Conservation (phyloP, 2,888 invertebrate species). For the Polydrusus pterygomalis region DNA sequence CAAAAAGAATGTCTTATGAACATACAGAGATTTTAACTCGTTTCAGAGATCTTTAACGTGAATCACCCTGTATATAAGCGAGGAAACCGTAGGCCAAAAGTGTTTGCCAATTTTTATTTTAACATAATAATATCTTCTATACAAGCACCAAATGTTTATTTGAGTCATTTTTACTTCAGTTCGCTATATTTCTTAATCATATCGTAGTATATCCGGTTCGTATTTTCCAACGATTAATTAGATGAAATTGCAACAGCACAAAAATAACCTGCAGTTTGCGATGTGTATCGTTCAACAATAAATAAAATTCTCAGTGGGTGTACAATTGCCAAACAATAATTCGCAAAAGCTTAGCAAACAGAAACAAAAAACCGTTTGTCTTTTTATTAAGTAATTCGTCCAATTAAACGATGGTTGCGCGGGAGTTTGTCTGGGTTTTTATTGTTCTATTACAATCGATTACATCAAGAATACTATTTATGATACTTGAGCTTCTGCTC, state of each 20-base stretch:
- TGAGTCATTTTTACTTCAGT: too few species aligned
- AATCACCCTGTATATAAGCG: too few species aligned
- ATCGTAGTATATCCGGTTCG: background rate
- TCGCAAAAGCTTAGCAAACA: slow-evolving; percentile 6
- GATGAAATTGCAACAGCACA: background rate
- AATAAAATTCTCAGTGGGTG: slow-evolving; percentile 19
- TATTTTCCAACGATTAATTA: background rate
- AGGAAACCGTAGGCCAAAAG: too few species aligned
- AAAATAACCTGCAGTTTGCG: slow-evolving; percentile 1
- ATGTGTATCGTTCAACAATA: slow-evolving; percentile 4
- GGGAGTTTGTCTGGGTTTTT: slow-evolving; percentile 9
- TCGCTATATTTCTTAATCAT: slow-evolving; percentile 6
- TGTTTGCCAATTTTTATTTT: too few species aligned
- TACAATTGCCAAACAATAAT: slow-evolving; percentile 14
- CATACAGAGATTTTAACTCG: too few species aligned
- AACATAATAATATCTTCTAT: too few species aligned
- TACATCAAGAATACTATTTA: slow-evolving; percentile 14
- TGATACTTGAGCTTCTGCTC: slow-evolving; percentile 17
- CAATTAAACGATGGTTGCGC: slow-evolving; percentile 18
- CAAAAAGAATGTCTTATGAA: too few species aligned
- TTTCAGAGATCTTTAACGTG: too few species aligned
- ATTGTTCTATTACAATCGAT: slow-evolving; percentile 22
- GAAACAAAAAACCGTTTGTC: slow-evolving; percentile 17
- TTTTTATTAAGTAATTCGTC: slow-evolving; percentile 17
- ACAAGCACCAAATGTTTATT: too few species aligned